A percentile compares a stretch with the other conserved stretches of the same genome.
Conservation (phyloP, 2,113 vertebrate species). For the Pterocles burchelli region DNA sequence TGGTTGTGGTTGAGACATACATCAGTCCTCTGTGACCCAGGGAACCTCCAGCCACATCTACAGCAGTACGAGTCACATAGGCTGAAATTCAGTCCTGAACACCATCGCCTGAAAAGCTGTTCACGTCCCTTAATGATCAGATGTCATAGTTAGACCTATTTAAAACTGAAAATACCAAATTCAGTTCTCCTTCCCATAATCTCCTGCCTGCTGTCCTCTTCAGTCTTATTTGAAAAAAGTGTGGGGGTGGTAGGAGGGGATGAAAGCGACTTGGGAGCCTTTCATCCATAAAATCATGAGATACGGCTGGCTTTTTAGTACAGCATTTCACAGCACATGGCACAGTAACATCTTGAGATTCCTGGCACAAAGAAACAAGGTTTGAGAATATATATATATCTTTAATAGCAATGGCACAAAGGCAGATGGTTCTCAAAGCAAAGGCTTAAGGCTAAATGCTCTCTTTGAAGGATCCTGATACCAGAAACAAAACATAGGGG, state of each 20-base stretch:
- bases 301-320: conserved; percentile 68
- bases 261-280: conserved; percentile 70
- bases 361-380: conserved; percentile 65
- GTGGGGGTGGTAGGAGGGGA: conserved; percentile 63
- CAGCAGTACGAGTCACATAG: not conserved
- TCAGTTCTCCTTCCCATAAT: conserved; percentile 60
- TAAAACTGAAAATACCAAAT: conserved; percentile 51
- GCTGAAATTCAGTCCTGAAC: not conserved
- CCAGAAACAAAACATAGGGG: not conserved
- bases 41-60: not conserved
- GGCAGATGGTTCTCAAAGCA: conserved; percentile 68
- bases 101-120: not conserved
- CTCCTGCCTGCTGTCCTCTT: conserved; percentile 72
- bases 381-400: conserved; percentile 67
- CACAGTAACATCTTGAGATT: conserved; percentile 78
- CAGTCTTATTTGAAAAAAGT: conserved; percentile 65
- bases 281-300: conserved; percentile 73
- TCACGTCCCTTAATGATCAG: not conserved
- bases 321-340: conserved; percentile 78
- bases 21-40: not conserved
- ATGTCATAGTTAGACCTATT: conserved; percentile 12
- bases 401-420: conserved; percentile 71
- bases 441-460: conserved; percentile 53
- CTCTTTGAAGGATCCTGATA: conserved; percentile 54
- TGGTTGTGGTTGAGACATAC: not conserved